Percentiles rank a stretch among this genome's conserved stretches.
Conservation (phyloP, 2,888 invertebrate genomes). For the Zaprionus lineosus region DNA sequence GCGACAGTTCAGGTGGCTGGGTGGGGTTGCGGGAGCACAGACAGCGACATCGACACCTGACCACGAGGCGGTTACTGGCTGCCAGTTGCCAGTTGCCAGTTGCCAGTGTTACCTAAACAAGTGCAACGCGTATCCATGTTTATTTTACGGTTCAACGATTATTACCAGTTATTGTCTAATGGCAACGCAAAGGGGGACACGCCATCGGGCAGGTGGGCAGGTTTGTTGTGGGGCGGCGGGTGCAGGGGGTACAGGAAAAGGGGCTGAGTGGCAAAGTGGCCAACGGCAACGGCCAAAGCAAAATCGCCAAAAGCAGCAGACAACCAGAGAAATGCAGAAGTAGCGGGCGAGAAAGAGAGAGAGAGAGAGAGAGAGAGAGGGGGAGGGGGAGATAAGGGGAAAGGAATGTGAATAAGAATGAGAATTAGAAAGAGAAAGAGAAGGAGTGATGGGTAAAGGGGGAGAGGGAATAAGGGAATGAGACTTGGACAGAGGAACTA, state of each 20-base stretch:
- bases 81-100: conserved; percentile 21
- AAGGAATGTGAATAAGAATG: too few relatives aligned
- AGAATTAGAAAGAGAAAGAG: conserved; percentile 15
- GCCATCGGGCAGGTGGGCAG: conserved; percentile 33
- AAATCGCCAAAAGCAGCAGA: conserved; percentile 52
- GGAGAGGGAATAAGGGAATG: conserved; percentile 6
- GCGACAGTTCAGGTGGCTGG: too few relatives aligned
- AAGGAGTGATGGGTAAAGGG: background rate
- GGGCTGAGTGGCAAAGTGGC: conserved; percentile 28
- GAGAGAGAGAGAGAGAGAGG: background rate
- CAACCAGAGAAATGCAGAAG: conserved; percentile 14
- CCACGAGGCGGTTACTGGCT: conserved; percentile 25
- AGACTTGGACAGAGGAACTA: conserved; percentile 35
- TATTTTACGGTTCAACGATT: conserved; percentile 80
- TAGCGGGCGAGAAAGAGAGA: background rate
- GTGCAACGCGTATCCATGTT: conserved; percentile 78
- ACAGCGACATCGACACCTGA: conserved; percentile 72
- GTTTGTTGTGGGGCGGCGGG: too few relatives aligned
- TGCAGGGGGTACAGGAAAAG: too few relatives aligned
- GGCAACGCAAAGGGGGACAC: conserved; percentile 62
- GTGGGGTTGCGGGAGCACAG: too few relatives aligned
- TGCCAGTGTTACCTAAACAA: conserved; percentile 67
- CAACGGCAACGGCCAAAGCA: conserved; percentile 32
- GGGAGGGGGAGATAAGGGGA: background rate
- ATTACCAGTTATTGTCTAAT: conserved; percentile 79